A percentile compares a stretch with the other conserved stretches of the same genome.
Evolutionary conservation across 2,888 invertebrate genomes (phyloP).

Genomic region (Brassicogethes aeneus): DNA sequence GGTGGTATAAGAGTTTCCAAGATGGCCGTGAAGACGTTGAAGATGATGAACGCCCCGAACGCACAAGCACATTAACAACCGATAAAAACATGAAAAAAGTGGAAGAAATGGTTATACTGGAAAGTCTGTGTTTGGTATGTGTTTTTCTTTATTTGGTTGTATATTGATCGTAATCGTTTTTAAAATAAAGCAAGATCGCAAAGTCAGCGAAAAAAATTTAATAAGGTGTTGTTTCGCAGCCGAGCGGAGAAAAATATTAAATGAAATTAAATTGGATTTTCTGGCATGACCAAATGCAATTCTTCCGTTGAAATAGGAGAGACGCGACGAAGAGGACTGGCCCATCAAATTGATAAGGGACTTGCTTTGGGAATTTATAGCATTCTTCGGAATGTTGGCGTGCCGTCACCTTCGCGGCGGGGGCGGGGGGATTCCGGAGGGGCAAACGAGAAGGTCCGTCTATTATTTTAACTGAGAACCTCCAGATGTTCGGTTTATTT

Average conservation of each 20-base stretch:
- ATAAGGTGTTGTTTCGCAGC: constrained; percentile 2
- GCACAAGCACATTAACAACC: too few relatives aligned
- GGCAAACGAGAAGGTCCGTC: constrained; percentile 24
- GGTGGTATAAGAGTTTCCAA: too few relatives aligned
- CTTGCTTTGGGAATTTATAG: constrained; percentile 29
- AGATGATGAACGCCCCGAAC: too few relatives aligned
- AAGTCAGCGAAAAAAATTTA: constrained; percentile 3
- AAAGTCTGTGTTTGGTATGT: too few relatives aligned
- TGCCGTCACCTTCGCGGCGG: constrained; percentile 25
- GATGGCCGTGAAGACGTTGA: too few relatives aligned
- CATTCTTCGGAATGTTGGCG: constrained; percentile 31
- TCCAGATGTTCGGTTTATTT: constrained; percentile 28
- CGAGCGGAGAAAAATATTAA: constrained; percentile 7
- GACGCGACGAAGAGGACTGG: too few relatives aligned
- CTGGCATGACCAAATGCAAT: constrained; percentile 11
- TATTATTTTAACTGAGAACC: constrained; percentile 34
- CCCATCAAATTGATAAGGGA: constrained; percentile 28
- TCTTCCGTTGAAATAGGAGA: background rate
- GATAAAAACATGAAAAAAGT: too few relatives aligned
- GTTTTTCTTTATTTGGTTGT: too few relatives aligned
- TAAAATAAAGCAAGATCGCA: too few relatives aligned
- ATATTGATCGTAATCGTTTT: too few relatives aligned
- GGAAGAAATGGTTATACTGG: too few relatives aligned
- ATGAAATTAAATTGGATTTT: constrained; percentile 11
- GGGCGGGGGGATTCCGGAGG: too few relatives aligned